Conservation (phyloP, 2,113 vertebrate species). For the Ageneiosus marmoratus region DNA sequence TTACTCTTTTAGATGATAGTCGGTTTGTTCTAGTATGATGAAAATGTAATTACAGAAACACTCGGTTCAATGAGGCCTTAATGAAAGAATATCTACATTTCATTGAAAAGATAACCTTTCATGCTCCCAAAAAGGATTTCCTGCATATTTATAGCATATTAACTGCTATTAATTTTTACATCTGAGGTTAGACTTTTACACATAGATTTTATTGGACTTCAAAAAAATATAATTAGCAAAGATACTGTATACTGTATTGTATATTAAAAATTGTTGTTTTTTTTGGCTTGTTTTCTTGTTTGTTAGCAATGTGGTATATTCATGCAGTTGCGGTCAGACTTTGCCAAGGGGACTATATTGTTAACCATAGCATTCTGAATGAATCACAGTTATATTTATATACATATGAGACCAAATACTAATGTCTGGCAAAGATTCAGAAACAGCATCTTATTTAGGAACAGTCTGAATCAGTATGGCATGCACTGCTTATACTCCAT, state of each 20-base stretch:
- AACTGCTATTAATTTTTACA: neutral
- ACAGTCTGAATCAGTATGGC: neutral
- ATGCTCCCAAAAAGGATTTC: neutral
- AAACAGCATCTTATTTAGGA: neutral
- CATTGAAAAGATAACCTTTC: neutral
- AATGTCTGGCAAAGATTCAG: neutral
- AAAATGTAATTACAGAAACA: neutral
- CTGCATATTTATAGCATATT: neutral
- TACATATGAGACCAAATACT: neutral
- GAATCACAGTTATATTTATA: neutral
- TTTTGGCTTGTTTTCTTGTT: neutral
- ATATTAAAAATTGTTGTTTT: neutral
- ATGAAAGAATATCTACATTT: neutral
- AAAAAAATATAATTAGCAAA: neutral
- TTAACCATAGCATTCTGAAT: neutral
- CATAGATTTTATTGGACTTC: neutral
- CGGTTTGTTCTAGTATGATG: neutral
- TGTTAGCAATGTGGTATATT: neutral
- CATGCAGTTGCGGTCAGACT: neutral
- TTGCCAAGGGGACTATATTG: neutral
- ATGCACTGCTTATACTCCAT: neutral
- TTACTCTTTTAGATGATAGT: neutral
- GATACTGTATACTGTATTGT: neutral
- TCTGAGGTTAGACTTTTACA: no score
- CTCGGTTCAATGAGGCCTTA: neutral